Conservation (phyloP, 2,888 invertebrate genomes). For the Ctena decussata region DNA sequence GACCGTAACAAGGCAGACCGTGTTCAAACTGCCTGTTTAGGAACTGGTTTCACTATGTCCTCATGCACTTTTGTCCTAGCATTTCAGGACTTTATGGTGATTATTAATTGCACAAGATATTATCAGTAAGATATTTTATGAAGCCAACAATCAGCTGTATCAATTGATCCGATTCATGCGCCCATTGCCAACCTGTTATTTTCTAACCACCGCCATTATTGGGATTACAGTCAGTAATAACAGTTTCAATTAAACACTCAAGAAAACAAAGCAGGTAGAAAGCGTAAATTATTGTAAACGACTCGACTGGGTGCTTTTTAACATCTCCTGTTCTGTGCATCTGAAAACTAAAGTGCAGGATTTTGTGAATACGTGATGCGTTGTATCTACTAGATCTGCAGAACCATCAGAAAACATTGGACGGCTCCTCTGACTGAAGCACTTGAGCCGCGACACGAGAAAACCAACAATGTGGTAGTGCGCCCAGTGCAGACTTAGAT, state of each 20-base stretch:
- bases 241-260: background rate
- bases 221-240: background rate
- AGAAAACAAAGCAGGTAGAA: background rate
- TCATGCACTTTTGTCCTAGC: too few species aligned
- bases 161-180: conserved; percentile 36
- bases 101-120: conserved; percentile 44
- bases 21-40: too few species aligned
- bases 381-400: background rate
- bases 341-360: background rate
- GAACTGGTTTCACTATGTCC: too few species aligned
- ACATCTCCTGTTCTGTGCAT: background rate
- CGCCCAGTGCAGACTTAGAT: too few species aligned
- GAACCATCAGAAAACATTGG: background rate
- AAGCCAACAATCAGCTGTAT: conserved; percentile 17
- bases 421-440: background rate
- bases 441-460: too few species aligned
- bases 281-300: background rate
- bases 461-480: too few species aligned
- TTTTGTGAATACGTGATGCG: background rate
- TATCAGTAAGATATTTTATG: conserved; percentile 38
- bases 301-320: background rate
- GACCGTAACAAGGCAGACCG: too few species aligned
- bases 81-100: too few species aligned
- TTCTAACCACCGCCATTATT: conserved; percentile 34
- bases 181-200: conserved; percentile 46